Evolutionary conservation across 2,888 invertebrate species (phyloP).

Genomic region (Malacosoma neustria): DNA sequence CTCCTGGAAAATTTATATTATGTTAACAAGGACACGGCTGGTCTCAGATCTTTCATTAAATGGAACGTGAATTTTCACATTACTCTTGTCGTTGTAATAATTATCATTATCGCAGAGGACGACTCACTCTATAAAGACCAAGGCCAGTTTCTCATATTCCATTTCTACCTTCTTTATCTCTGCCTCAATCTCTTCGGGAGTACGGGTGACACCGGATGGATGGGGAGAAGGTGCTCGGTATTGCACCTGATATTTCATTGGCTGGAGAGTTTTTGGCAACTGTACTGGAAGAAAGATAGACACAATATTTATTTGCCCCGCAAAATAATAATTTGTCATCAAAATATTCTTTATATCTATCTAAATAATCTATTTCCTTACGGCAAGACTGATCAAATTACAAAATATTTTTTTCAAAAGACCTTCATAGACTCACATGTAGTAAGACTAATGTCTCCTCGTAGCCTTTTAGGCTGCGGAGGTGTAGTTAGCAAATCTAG

Average conservation of each 20-base stretch:
- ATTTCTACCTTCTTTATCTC: slow-evolving; percentile 83
- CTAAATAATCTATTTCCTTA: too few species aligned
- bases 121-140: slow-evolving; percentile 81
- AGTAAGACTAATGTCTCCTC: slow-evolving; percentile 62
- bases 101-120: too few species aligned
- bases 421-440: slow-evolving; percentile 67
- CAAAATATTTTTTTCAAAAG: too few species aligned
- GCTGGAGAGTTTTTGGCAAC: slow-evolving; percentile 68
- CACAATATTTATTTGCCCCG: not conserved
- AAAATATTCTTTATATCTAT: not conserved
- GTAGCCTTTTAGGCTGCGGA: slow-evolving; percentile 80
- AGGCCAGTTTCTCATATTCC: slow-evolving; percentile 82
- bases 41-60: too few species aligned
- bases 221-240: slow-evolving; percentile 81
- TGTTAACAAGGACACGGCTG: too few species aligned
- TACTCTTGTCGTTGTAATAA: too few species aligned
- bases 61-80: too few species aligned
- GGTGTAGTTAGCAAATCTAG: slow-evolving; percentile 85
- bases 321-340: not conserved
- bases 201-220: slow-evolving; percentile 78
- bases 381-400: too few species aligned
- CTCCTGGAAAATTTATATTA: too few species aligned
- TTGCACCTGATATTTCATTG: slow-evolving; percentile 78
- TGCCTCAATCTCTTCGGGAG: slow-evolving; percentile 87
- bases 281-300: slow-evolving; percentile 52